Base-by-base conservation (phyloP, 1,140 invertebrate species). In the Lucilia cuprina region DNA sequence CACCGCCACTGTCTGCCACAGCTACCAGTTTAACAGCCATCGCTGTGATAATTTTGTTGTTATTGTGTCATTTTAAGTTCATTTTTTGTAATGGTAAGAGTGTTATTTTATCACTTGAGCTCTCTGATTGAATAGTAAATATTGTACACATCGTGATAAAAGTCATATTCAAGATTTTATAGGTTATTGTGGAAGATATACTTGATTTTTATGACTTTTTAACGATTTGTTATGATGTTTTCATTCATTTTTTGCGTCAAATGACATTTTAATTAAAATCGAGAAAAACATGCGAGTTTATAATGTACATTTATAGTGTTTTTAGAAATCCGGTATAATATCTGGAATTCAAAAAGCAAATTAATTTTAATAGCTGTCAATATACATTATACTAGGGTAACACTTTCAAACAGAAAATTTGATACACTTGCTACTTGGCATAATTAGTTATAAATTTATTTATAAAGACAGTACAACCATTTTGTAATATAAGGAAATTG, bases 161-260 rank as follows among this genome's bases (percentile, higher is more conserved):
- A 70, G 50, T 55, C 12, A 55, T 12, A 17, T 17, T 55, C 7
- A 1, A 55, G 8, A 17, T 55, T 55, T 55, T n/a, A 55, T 55
- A 55, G 12, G 50, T n/a, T 55, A 5, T 14, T 17, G 12, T 55
- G 50, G 50, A 8, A 5, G 34, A 47, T 35, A 70, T 80, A 74
- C 82, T 80, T 30, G 19, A 35, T 84, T 85, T 89, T 89, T 90
- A 90, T 88, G 82, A 85, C 85, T 85, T 88, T 90, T 90, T 90
- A 90, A 90, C 89, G 89, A 90, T 90, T 90, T 90, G 89, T 90
- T 90, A 87, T 89, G 88, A 83, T 34, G n/a, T 50, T 25, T 49
- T 21, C 21, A 70, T 70, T 7, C 65, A 70, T 70, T 55, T 55
- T 14, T n/a, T 55, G 50, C 13, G 50, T 5, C 5, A 55, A n/a